Percentiles rank a stretch among this genome's conserved stretches.
Conservation (phyloP, 2,113 vertebrate genomes). For the Oncorhynchus kisutch region DNA sequence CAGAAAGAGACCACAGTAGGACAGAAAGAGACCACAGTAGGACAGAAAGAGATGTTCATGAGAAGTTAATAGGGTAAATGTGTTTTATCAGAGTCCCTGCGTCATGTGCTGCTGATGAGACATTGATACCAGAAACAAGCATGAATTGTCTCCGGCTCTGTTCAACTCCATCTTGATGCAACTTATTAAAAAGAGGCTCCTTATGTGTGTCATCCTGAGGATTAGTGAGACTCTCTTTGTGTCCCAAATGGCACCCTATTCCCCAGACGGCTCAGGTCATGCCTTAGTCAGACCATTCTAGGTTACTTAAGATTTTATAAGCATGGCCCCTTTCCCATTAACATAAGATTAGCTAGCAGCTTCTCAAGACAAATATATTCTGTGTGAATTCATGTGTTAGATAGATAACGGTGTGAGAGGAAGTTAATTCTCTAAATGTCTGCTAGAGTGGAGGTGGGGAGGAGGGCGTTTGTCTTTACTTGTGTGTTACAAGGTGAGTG, state of each 20-base stretch:
- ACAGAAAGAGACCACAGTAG: too few species aligned
- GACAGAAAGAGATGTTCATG: not conserved
- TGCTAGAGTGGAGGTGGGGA: not conserved
- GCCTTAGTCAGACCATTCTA: too few species aligned
- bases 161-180: not conserved
- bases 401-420: not conserved
- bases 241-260: not conserved
- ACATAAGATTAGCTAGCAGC: not conserved
- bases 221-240: not conserved
- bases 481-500: too few species aligned
- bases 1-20: too few species aligned
- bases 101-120: not conserved
- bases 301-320: too few species aligned
- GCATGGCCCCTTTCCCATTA: too few species aligned
- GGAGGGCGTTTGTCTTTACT: not conserved
- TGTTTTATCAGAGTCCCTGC: not conserved
- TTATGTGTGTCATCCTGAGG: not conserved
- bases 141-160: too few species aligned
- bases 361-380: not conserved
- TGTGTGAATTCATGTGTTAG: not conserved
- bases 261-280: not conserved
- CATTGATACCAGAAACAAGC: too few species aligned
- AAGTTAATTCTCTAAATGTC: not conserved
- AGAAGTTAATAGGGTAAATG: not conserved
- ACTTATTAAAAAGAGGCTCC: not conserved